Conservation (phyloP, 2,797 vertebrate genomes). For the Merluccius polli region DNA sequence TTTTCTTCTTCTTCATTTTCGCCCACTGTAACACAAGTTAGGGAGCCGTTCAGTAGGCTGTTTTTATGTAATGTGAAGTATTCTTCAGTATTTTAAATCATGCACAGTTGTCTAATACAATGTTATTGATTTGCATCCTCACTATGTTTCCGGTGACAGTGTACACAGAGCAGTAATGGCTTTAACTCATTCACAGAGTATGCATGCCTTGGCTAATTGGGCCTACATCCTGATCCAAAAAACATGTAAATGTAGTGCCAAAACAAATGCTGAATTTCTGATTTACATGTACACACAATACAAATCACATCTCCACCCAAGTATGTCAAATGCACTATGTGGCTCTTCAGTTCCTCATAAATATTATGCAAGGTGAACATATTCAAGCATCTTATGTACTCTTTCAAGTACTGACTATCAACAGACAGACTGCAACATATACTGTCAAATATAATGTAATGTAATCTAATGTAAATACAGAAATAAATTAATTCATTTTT, state of each 20-base stretch:
- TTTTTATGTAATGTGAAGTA: neutral
- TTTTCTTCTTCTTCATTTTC: neutral
- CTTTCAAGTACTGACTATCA: neutral
- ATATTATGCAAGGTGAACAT: neutral
- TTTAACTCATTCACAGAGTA: neutral
- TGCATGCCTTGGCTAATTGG: too few species aligned
- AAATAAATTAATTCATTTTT: neutral
- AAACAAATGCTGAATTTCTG: neutral
- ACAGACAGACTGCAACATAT: neutral
- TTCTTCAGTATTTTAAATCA: neutral
- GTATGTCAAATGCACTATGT: neutral
- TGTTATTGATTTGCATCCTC: neutral
- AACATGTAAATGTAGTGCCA: too few species aligned
- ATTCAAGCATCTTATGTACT: neutral
- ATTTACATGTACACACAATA: neutral
- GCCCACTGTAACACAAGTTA: neutral
- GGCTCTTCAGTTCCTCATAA: neutral
- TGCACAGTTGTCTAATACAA: neutral
- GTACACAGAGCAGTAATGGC: neutral
- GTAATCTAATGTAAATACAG: neutral
- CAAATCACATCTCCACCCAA: neutral
- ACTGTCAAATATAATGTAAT: conserved; percentile 2
- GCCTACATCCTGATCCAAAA: too few species aligned
- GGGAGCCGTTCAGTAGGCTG: neutral
- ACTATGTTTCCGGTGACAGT: neutral